Evolutionary conservation across 1,140 invertebrate genomes (phyloP), one percentile per base, ranked within the genome.

Genomic region (Drosophila hydei): DNA sequence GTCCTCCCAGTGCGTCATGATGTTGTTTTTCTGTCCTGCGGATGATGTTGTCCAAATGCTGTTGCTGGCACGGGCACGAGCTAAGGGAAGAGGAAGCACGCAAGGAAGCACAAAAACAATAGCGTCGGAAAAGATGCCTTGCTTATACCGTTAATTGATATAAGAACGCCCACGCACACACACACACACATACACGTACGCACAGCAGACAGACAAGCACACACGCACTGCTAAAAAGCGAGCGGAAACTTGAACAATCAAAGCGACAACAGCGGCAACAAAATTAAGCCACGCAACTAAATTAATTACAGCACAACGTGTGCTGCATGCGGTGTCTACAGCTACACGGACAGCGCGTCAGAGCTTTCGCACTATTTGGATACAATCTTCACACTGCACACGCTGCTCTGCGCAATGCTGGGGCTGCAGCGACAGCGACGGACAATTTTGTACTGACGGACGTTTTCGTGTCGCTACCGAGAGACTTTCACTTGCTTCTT

Each of bases 1-100:
- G 84, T 96, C 95, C 92, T 96, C 95, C 95, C 96, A 96, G 76
- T 92, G 91, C 77, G 85, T 87, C 90, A 91, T 91, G 27, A 91
- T 91, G 33, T 71, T 70, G 65, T 47, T 67, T 47, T 30, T 6
- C 38, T 42, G 38, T 38, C n/a, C 16, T 38, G 14, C 42, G 60
- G 23, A 38, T 68, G 18, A 19, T 59, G 14, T 18, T 55, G 12
- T 48, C 36, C 23, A 51, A 18, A 11, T 42, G 4, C 25, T 27
- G 12, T 27, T 21, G 16, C 21, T 42, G 33, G 3, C 19, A 21
- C 18, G 43, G 3, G 19, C 16, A 3, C 42, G 8, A 36, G 36
- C 43, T 23, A 50, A 30, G 50, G 55, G 23, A 42, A 23, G 30
- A 30, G 60, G 67, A 64, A 64, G 70, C 70, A 38, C 70, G 50